phyloP scores from a whole-genome alignment of 2,888 invertebrate species.

The Strigamia crassipes region DNA sequence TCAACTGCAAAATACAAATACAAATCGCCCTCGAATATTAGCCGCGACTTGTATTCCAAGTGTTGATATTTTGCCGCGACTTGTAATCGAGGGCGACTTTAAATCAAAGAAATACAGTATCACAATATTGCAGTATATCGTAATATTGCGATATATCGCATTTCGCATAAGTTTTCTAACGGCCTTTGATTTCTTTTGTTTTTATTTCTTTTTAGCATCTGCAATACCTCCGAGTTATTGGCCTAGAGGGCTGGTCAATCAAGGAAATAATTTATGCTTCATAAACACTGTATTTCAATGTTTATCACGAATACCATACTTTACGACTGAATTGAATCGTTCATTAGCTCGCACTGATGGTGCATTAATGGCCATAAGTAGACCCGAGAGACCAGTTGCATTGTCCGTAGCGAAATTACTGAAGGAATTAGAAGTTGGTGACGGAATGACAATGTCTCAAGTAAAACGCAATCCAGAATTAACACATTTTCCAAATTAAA shows the following conservation, averaged over 20 bases:
- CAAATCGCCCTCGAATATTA: too few species aligned
- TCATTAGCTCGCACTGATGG: background rate
- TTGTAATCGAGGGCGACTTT: too few species aligned
- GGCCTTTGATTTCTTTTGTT: background rate
- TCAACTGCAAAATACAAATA: too few species aligned
- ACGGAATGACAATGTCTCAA: slow-evolving; percentile 22
- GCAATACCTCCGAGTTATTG: background rate
- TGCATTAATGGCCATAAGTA: background rate
- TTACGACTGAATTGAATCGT: slow-evolving; percentile 20
- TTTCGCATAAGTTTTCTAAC: too few species aligned
- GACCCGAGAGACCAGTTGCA: slow-evolving; percentile 24
- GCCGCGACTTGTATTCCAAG: too few species aligned
- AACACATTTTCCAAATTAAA: background rate
- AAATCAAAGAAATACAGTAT: too few species aligned
- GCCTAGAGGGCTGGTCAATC: slow-evolving; percentile 25
- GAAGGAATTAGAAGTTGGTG: background rate
- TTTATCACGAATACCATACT: slow-evolving; percentile 41
- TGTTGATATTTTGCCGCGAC: too few species aligned
- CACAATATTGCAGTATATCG: too few species aligned
- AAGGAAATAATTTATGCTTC: slow-evolving; percentile 41
- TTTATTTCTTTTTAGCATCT: background rate
- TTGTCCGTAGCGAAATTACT: background rate
- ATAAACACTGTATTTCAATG: slow-evolving; percentile 44
- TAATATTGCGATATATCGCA: too few species aligned
- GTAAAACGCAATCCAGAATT: background rate